Percentiles rank a stretch among this genome's conserved stretches.
Evolutionary conservation across 2,797 vertebrate genomes (phyloP).

Genomic region (Crocidura indochinensis): DNA sequence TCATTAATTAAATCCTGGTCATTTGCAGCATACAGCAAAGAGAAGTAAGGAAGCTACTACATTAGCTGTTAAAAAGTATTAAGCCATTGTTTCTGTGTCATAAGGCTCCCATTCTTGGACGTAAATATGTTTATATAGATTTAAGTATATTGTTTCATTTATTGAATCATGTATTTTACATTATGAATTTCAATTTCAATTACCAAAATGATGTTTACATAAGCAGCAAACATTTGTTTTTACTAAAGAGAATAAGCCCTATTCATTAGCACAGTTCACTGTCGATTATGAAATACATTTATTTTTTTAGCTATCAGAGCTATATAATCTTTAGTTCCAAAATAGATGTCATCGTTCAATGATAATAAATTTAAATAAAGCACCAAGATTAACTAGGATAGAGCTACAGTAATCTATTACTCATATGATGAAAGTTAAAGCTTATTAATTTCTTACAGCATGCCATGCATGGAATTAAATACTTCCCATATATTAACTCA

Average conservation of each 20-base stretch:
- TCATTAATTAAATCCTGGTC: constrained; percentile 69
- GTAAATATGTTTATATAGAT: constrained; percentile 5
- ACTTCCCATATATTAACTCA: neutral
- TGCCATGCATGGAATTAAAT: neutral
- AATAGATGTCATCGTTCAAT: constrained; percentile 62
- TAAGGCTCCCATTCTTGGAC: constrained; percentile 19
- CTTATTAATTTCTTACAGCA: constrained; percentile 31
- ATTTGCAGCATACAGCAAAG: constrained; percentile 69
- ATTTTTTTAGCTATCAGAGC: constrained; percentile 70
- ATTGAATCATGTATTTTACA: constrained; percentile 65
- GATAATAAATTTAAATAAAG: constrained; percentile 66
- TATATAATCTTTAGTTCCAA: constrained; percentile 70
- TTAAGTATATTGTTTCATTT: constrained; percentile 66
- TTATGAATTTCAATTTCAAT: constrained; percentile 75
- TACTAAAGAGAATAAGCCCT: constrained; percentile 74
- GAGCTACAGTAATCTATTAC: constrained; percentile 56
- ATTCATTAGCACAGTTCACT: constrained; percentile 78
- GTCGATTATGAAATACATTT: constrained; percentile 78
- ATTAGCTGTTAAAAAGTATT: constrained; percentile 58
- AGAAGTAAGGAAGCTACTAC: constrained; percentile 16
- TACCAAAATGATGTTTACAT: constrained; percentile 75
- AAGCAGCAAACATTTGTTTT: constrained; percentile 80
- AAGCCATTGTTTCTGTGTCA: constrained; percentile 56
- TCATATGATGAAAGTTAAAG: constrained; percentile 59
- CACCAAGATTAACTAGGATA: constrained; percentile 44